Evolutionary conservation across 2,113 vertebrate genomes (phyloP).

Genomic region (Nesogale talazaci): DNA sequence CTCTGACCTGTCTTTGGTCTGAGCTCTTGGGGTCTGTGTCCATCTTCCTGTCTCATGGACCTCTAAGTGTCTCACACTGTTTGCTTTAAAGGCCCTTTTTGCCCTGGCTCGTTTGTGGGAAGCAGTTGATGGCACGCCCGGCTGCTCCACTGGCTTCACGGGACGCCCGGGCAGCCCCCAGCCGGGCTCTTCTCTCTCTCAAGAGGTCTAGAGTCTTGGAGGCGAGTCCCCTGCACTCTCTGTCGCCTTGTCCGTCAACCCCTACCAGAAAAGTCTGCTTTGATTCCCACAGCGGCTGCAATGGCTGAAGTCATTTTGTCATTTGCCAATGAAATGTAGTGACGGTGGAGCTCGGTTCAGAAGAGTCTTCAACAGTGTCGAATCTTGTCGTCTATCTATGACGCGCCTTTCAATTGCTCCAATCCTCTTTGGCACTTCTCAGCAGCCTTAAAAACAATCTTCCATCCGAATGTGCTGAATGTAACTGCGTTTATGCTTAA

Average conservation of each 20-base stretch:
- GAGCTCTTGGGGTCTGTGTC: too few relatives aligned
- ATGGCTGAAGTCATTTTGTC: not conserved
- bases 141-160: not conserved
- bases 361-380: not conserved
- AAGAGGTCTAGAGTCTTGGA: too few relatives aligned
- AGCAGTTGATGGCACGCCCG: accelerated
- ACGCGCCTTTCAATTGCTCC: not conserved
- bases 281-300: not conserved
- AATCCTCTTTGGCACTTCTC: too few relatives aligned
- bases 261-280: not conserved
- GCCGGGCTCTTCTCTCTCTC: not conserved
- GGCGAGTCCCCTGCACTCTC: not conserved
- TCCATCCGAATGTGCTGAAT: too few relatives aligned
- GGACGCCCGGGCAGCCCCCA: not conserved
- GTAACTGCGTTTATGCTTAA: too few relatives aligned
- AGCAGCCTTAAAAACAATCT: too few relatives aligned
- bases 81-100: not conserved
- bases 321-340: not conserved
- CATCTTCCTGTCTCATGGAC: not conserved
- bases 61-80: not conserved
- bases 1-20: too few relatives aligned
- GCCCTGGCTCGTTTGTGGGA: not conserved
- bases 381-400: not conserved
- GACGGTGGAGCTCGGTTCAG: not conserved
- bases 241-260: not conserved